phyloP scores from a whole-genome alignment of 2,113 vertebrate genomes.

The Corythoichthys intestinalis region DNA sequence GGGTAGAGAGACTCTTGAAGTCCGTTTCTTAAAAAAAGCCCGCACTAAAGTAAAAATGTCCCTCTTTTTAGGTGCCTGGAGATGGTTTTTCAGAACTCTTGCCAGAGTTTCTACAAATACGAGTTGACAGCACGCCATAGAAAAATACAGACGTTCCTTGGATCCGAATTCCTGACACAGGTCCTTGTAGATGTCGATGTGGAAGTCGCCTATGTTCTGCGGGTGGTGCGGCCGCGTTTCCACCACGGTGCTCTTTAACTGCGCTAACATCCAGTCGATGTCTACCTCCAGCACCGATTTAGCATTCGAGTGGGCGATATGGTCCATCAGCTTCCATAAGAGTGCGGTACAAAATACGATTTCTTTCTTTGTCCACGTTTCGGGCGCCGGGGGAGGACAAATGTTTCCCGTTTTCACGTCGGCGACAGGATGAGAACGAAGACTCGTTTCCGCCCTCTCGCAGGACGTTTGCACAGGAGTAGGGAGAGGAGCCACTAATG shows the following conservation, averaged over 20 bases:
- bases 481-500: conserved; percentile 3
- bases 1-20: conserved; percentile 4
- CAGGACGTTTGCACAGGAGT: not conserved
- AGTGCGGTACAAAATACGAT: not conserved
- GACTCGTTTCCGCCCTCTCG: not conserved
- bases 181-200: not conserved
- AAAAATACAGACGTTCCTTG: not conserved
- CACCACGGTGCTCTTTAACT: not conserved
- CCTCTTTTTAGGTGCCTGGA: conserved; percentile 2
- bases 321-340: not conserved
- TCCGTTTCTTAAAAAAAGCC: not conserved
- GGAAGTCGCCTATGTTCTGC: conserved; percentile 1
- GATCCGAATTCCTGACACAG: conserved; percentile 5
- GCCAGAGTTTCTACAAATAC: not conserved
- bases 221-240: not conserved
- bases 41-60: not conserved
- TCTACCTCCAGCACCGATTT: not conserved
- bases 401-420: not conserved
- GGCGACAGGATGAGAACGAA: not conserved
- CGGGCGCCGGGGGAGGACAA: not conserved
- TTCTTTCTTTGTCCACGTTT: conserved; percentile 8
- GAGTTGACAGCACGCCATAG: not conserved
- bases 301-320: not conserved
- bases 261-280: not conserved
- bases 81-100: not conserved